Conservation (phyloP, 1,140 invertebrate species). For the Sipha flava region DNA sequence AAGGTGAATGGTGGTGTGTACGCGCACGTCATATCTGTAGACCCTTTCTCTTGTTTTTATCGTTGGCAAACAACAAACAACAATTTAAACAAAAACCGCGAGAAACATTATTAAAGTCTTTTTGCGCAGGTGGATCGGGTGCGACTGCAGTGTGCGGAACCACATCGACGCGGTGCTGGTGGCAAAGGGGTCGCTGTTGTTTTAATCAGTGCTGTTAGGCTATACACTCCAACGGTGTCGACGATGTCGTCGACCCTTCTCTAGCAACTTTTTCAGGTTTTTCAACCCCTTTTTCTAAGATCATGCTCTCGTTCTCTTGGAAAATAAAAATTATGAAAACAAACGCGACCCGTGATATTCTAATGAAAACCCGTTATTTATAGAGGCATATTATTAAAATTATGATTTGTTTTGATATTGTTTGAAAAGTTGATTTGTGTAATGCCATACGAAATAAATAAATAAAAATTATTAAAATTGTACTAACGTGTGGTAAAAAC, state of each 20-base stretch:
- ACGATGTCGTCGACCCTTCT: conserved; percentile 14
- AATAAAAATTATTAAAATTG: no score
- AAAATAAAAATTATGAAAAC: not conserved
- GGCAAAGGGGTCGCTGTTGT: conserved; percentile 11
- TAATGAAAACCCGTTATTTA: conserved; percentile 30
- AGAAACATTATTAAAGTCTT: conserved; percentile 32
- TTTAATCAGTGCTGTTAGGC: conserved; percentile 30
- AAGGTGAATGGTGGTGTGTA: not conserved
- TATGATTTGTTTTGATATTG: no score
- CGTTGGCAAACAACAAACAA: not conserved
- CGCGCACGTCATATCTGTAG: not conserved
- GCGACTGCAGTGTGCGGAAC: not conserved
- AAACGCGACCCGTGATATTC: not conserved
- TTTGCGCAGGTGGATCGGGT: not conserved
- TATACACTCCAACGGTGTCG: not conserved
- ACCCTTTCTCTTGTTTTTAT: not conserved
- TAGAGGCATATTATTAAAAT: conserved; percentile 17
- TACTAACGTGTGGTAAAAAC: no score
- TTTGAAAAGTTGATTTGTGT: no score
- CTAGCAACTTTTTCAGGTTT: conserved; percentile 19
- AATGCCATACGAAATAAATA: no score
- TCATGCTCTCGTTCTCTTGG: not conserved
- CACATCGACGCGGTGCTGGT: no score
- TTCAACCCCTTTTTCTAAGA: conserved; percentile 15
- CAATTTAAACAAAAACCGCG: conserved; percentile 31